Conservation (phyloP, 1,140 invertebrate genomes). For the Phthorimaea operculella region DNA sequence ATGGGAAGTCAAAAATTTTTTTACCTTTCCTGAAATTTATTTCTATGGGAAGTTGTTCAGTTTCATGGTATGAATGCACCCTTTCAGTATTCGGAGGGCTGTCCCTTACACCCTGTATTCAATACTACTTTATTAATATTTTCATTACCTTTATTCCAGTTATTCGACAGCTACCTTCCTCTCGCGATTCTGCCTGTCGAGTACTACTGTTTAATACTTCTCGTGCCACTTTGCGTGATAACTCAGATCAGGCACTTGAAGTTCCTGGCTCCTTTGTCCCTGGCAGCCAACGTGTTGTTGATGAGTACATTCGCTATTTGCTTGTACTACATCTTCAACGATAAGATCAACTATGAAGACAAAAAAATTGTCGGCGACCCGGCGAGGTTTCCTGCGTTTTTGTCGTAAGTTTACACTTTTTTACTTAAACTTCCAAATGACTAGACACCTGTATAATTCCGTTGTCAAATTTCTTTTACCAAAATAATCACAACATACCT, state of each 20-base stretch:
- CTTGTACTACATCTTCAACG: conserved; percentile 78
- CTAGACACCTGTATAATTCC: too few species aligned
- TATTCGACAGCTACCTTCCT: conserved; percentile 54
- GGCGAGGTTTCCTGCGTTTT: conserved; percentile 45
- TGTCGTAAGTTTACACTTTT: conserved; percentile 40
- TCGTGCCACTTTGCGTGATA: conserved; percentile 71
- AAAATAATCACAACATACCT: too few species aligned
- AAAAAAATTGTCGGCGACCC: conserved; percentile 48
- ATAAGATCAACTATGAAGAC: conserved; percentile 55
- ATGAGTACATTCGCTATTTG: conserved; percentile 76
- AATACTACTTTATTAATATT: background rate
- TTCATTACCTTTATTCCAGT: conserved; percentile 50
- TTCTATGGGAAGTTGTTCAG: too few species aligned
- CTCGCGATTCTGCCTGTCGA: conserved; percentile 43
- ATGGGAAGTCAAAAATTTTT: too few species aligned
- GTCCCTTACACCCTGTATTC: too few species aligned
- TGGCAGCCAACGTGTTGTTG: conserved; percentile 76
- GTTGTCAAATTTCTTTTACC: too few species aligned
- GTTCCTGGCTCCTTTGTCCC: conserved; percentile 79
- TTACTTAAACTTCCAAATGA: too few species aligned
- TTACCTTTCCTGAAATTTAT: too few species aligned
- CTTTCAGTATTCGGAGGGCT: too few species aligned
- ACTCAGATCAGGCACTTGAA: conserved; percentile 77
- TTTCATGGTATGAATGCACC: too few species aligned
- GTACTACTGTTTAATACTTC: conserved; percentile 71